Conservation (phyloP, 2,888 invertebrate genomes). For the Erebia palarica region DNA sequence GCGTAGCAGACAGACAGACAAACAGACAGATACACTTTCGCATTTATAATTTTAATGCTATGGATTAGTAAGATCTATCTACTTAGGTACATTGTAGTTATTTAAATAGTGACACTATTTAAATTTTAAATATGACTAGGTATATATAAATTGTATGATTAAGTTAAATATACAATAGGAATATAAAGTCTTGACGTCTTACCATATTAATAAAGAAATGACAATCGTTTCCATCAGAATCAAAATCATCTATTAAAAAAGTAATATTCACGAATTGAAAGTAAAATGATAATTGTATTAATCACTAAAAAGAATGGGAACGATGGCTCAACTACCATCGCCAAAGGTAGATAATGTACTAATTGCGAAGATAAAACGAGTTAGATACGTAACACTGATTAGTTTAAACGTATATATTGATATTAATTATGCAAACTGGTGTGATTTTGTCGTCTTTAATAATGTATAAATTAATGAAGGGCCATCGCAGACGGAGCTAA, state of each 20-base stretch:
- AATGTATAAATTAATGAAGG: neutral
- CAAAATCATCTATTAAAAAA: neutral
- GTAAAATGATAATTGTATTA: neutral
- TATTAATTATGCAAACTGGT: neutral
- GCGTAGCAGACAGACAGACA: too few species aligned
- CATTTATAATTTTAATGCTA: too few species aligned
- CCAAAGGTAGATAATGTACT: neutral
- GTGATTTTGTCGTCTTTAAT: neutral
- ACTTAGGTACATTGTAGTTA: too few species aligned
- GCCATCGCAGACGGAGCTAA: too few species aligned
- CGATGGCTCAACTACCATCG: neutral
- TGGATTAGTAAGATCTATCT: too few species aligned
- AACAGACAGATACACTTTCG: too few species aligned
- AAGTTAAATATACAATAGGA: neutral
- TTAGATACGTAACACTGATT: neutral
- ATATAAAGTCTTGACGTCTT: neutral
- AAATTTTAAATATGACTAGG: neutral
- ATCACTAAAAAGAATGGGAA: neutral
- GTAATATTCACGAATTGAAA: neutral
- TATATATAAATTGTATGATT: neutral
- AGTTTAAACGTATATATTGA: neutral
- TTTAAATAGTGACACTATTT: too few species aligned
- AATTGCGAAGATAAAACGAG: neutral
- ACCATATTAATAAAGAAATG: neutral
- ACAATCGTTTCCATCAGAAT: neutral